A percentile compares a stretch with the other conserved stretches of the same genome.
Conservation (phyloP, 2,797 vertebrate genomes). For the Miichthys miiuy region DNA sequence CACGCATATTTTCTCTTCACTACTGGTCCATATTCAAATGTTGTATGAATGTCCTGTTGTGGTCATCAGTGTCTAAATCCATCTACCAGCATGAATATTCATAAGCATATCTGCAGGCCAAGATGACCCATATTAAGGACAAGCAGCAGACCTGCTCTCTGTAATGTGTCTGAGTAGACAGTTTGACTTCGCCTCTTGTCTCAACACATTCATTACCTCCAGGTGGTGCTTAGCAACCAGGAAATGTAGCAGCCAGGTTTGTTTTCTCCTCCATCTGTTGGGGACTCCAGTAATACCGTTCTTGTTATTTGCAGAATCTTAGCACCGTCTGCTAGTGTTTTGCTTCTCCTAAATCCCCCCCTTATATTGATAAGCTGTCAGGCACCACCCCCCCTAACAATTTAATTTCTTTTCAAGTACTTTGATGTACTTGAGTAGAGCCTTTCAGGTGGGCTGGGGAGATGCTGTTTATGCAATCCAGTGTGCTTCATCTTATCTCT, state of each 20-base stretch:
- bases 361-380: constrained; percentile 69
- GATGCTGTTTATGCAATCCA: constrained; percentile 54
- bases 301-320: constrained; percentile 73
- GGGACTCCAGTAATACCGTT: constrained; percentile 61
- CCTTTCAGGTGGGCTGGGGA: constrained; percentile 64
- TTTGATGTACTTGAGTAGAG: constrained; percentile 65
- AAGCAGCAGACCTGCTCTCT: constrained; percentile 30
- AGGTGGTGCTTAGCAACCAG: constrained; percentile 80
- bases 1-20: constrained; percentile 12
- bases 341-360: constrained; percentile 61
- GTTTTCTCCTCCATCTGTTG: constrained; percentile 81
- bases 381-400: constrained; percentile 48
- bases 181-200: constrained; percentile 44
- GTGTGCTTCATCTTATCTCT: constrained; percentile 38
- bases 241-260: constrained; percentile 76
- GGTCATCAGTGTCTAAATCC: constrained; percentile 37
- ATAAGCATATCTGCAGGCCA: constrained; percentile 34
- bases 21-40: constrained; percentile 14
- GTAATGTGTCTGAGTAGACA: constrained; percentile 50
- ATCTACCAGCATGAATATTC: constrained; percentile 47
- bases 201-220: constrained; percentile 68
- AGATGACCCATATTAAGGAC: constrained; percentile 59
- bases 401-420: constrained; percentile 76
- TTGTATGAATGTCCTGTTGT: constrained; percentile 20
- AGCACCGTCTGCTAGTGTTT: constrained; percentile 71